Conservation (phyloP, 2,888 invertebrate genomes). For the Patella ulyssiponensis region DNA sequence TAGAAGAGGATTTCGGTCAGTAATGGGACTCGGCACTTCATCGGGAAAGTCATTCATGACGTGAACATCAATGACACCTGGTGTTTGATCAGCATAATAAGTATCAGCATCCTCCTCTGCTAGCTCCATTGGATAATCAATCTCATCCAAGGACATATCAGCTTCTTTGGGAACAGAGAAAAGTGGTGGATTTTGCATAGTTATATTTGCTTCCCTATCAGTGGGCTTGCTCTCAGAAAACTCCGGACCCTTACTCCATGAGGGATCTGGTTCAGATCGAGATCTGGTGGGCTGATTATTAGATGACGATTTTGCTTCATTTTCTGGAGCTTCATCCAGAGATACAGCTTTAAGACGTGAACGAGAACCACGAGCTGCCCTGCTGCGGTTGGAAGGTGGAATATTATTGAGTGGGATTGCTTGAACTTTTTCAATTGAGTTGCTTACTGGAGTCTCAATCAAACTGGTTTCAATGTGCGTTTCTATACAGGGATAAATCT, state of each 20-base stretch:
- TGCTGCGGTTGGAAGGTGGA: not conserved
- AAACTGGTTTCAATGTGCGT: not conserved
- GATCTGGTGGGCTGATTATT: not conserved
- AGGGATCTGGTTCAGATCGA: not conserved
- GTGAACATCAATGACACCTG: conserved; percentile 8
- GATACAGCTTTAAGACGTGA: conserved; percentile 42
- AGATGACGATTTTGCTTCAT: not conserved
- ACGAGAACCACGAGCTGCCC: conserved; percentile 31
- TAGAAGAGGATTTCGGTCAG: not conserved
- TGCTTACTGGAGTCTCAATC: not conserved
- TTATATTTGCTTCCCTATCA: not conserved
- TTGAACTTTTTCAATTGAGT: not conserved
- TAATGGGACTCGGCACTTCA: conserved; percentile 7
- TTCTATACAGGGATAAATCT: conserved; percentile 1
- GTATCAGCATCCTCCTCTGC: not conserved
- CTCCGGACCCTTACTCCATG: not conserved
- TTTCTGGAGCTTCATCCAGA: conserved; percentile 30
- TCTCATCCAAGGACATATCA: not conserved
- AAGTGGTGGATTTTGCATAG: not conserved
- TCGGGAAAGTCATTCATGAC: conserved; percentile 3
- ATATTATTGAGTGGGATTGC: not conserved
- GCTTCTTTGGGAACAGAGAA: not conserved
- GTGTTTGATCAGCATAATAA: not conserved
- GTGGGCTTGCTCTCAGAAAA: not conserved
- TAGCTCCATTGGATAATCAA: not conserved